Base-by-base conservation (phyloP, 2,113 vertebrate genomes). In the Megalops atlanticus region DNA sequence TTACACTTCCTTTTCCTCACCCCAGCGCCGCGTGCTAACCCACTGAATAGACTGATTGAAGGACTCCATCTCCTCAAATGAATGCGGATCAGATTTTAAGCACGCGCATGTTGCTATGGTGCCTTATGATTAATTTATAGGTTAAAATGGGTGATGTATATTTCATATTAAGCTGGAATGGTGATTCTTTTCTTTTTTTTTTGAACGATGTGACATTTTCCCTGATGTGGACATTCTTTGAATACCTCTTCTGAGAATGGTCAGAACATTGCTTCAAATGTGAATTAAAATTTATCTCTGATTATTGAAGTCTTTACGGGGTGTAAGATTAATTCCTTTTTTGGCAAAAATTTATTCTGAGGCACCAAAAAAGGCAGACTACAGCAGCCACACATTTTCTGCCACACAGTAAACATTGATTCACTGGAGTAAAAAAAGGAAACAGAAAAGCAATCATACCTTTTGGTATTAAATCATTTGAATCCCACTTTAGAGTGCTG, bases 401-500 rank as follows among this genome's bases (percentile, higher is more conserved):
- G 33, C 33, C 35, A 35, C 35, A 5, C 2, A 36, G 47, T 54
- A 21, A 43, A 35, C 4, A 69, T 35, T n/a, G 35, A 76, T 45
- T 21, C 54, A 47, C 70, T 43, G n/a, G 31, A 38, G 68, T 36
- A 27, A 35, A 78, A 78, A 40, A 81, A 83, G 76, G 33, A 49
- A 16, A 40, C 82, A 79, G 58, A 84, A 81, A 71, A 85, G 79
- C 3, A 21, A 14, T 40, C n/a, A n/a, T n/a, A n/a, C n/a, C 64
- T 49, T 18, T 40, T 31, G 58, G 40, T 10, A 31, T 10, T 31
- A 8, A 24, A 64, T 27, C n/a, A 64, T 31, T 64, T 27, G 58
- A 18, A 58, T 18, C 21, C 21, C n/a, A 24, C 58, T 11, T n/a
- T 64, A 64, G 10, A 8, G 4, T 27, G 24, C 58, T 64, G 58